Evolutionary conservation across 2,888 invertebrate genomes (phyloP).

Genomic region (Pantelozetes paolii): DNA sequence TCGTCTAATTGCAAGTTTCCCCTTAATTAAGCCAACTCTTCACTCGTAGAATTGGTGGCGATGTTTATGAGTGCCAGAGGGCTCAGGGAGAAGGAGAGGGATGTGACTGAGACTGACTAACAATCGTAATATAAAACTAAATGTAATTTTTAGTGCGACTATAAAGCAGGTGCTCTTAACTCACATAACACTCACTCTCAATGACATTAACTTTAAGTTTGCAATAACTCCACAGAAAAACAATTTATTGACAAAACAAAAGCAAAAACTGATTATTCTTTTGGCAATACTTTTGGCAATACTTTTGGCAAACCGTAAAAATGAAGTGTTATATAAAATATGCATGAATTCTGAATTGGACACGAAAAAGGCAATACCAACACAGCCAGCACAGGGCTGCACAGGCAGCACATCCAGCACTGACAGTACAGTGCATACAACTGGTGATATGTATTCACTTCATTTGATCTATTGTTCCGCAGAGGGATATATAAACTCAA

Average conservation of each 20-base stretch:
- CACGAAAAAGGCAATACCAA: constrained; percentile 37
- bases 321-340: constrained; percentile 29
- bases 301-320: background rate
- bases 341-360: constrained; percentile 28
- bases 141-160: background rate
- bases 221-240: constrained; percentile 1
- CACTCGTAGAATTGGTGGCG: constrained; percentile 2
- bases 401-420: too few relatives aligned
- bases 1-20: constrained; percentile 23
- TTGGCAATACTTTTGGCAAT: background rate
- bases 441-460: constrained; percentile 32
- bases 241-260: constrained; percentile 23
- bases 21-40: constrained; percentile 30
- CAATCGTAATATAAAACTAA: constrained; percentile 22
- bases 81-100: background rate
- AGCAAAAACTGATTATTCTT: constrained; percentile 27
- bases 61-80: constrained; percentile 22
- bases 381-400: too few relatives aligned
- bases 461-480: constrained; percentile 36
- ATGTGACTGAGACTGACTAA: background rate
- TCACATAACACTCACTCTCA: constrained; percentile 2
- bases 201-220: constrained; percentile 8
- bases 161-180: constrained; percentile 21
- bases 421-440: background rate
- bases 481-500: constrained; percentile 19